Evolutionary conservation across 1,140 invertebrate genomes (phyloP), one percentile per base, ranked within the genome.

Genomic region (Euura lappo): DNA sequence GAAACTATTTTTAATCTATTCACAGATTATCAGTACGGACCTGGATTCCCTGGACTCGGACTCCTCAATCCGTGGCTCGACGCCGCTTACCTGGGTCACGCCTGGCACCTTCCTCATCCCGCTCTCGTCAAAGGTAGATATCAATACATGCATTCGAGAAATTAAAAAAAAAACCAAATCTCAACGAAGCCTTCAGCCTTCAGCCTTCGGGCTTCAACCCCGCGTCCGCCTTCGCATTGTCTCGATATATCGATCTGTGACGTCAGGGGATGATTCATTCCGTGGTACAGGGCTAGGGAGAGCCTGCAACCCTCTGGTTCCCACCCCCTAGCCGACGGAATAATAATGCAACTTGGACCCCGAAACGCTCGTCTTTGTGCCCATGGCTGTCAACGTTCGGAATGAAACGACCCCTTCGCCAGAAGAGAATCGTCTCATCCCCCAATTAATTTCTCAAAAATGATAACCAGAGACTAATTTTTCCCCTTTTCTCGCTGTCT

Each of bases 1-100:
- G 70, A 75, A 44, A 75, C 64, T 76, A 79, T 73, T 81, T 80
- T 78, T 73, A 76, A 81, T 28, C 78, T 88, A 84, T 81, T 91
- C 90, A 28, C 86, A 95, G 94, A 91, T 90, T 94, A 89, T 76
- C 89, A 90, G 71, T 91, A 90, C 71, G 88, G 86, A n/a, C 88
- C 89, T 71, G 88, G 88, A 66, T 91, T 90, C 85, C 81, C 83
- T 0, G 92, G 84, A 85, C 89, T 87, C 2, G 91, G 92, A 45
- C 85, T 95, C 42, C 80, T 95, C 13, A 93, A 92, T 74, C 92
- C 93, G 0, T 95, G 93, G 94, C 82, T 95, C 69, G 94, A 95
- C 74, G 91, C 93, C 2, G 91, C 93, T 0, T 95, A 94, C 81
- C 88, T 94, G 80, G 89, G 90, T 76, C 93, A 93, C 80, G 90